Percentiles rank a stretch among this genome's conserved stretches.
Conservation (phyloP, 2,888 invertebrate genomes). For the Volucella zonaria region DNA sequence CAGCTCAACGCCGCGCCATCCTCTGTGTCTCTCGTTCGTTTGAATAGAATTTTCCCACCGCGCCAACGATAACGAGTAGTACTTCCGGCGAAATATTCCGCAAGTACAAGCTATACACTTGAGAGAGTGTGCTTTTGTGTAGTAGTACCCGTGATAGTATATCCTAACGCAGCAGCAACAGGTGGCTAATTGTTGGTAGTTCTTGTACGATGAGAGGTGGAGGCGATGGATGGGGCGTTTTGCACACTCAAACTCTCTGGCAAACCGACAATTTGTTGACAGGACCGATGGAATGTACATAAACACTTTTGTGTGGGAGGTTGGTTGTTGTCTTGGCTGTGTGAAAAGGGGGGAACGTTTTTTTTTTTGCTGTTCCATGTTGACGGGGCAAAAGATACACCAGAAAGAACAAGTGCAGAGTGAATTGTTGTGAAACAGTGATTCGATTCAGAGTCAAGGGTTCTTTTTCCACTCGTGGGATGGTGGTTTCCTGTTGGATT, state of each 20-base stretch:
- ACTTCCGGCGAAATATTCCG: not conserved
- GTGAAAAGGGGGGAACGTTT: no score
- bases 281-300: no score
- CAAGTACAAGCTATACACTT: not conserved
- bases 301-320: not conserved
- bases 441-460: no score
- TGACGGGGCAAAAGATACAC: no score
- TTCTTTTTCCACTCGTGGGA: no score
- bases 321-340: not conserved
- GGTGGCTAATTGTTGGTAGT: slow-evolving; percentile 30
- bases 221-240: not conserved
- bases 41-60: not conserved
- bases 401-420: no score
- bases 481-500: no score
- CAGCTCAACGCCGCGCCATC: no score
- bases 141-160: not conserved
- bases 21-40: no score
- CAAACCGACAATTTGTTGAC: slow-evolving; percentile 22
- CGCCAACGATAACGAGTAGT: slow-evolving; percentile 3
- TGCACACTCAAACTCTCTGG: not conserved
- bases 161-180: slow-evolving; percentile 1
- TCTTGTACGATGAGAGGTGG: not conserved
- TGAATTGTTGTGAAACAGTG: no score
- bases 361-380: no score
- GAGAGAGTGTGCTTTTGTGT: slow-evolving; percentile 2